Evolutionary conservation across 2,797 vertebrate species (phyloP), one percentile per base, ranked within the genome.

Genomic region (Chloroceryle amazona): DNA sequence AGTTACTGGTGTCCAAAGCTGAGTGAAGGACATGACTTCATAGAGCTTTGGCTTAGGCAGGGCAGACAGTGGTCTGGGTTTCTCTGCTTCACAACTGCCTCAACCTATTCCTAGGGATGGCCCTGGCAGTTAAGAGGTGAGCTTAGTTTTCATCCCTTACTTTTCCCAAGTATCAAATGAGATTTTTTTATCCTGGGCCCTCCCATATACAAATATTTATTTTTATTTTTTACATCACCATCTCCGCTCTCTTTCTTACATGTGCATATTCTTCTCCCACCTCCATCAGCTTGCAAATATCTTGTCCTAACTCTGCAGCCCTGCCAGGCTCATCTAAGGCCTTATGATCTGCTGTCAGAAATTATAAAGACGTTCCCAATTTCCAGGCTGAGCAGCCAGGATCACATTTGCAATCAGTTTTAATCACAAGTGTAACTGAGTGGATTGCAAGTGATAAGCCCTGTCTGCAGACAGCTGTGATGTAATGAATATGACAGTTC

Each of bases 351-450:
- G 82, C 94, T 95, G 96, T 96, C 95, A 89, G 74, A 94, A 96
- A 94, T 96, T 70, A 96, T 90, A 20, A 96, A 97, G 96, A 96
- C 1, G 0, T 95, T 93, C 89, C 93, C 60, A 93, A 73, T 96
- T 95, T 93, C 95, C 89, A 92, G 62, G 85, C 93, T 67, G 85
- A 96, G 94, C 90, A 89, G 89, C 55, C 95, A 79, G 94, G 89
- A 94, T 94, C 54, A 65, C 52, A 93, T 96, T 88, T 86, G 93
- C 94, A 96, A 97, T 97, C 96, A 95, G 95, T 95, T 97, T 97
- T 97, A 97, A 96, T 97, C 97, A 97, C 82, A 49, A 97, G 79
- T 92, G 92, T 93, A 96, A 97, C 94, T 33, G 90, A 93, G 54
- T 79, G 94, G 91, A 93, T 96, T 91, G 92, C 90, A 70, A 81